Evolutionary conservation across 2,888 invertebrate genomes (phyloP).

Genomic region (Hofmannophila pseudospretella): DNA sequence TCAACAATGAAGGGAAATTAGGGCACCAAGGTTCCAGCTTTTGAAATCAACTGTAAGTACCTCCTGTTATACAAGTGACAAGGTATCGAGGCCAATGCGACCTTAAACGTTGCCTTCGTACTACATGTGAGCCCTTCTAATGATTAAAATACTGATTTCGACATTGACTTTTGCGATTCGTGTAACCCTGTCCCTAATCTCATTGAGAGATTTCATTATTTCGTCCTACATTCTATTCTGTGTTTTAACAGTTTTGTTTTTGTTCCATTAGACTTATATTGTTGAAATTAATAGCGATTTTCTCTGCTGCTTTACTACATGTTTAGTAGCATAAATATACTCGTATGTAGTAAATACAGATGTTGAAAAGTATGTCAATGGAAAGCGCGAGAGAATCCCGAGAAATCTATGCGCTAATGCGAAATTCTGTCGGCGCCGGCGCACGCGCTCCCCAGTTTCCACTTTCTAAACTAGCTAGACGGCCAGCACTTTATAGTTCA

Average conservation of each 20-base stretch:
- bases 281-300: too few species aligned
- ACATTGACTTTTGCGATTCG: constrained; percentile 62
- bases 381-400: constrained; percentile 76
- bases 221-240: too few species aligned
- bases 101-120: constrained; percentile 69
- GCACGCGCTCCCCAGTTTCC: constrained; percentile 59
- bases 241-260: too few species aligned
- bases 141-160: constrained; percentile 55
- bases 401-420: constrained; percentile 69
- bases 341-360: constrained; percentile 6
- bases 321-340: too few species aligned
- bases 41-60: constrained; percentile 69
- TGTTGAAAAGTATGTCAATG: constrained; percentile 68
- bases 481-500: constrained; percentile 60
- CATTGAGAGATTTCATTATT: constrained; percentile 10
- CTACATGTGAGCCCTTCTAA: constrained; percentile 69
- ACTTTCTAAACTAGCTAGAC: constrained; percentile 72
- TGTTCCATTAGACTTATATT: too few species aligned
- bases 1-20: constrained; percentile 74
- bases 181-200: constrained; percentile 52
- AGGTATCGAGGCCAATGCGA: constrained; percentile 57
- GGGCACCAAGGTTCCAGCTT: constrained; percentile 70
- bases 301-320: too few species aligned
- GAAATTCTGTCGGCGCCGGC: constrained; percentile 29
- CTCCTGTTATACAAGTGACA: constrained; percentile 46